phyloP scores from a whole-genome alignment of 2,113 vertebrate species.

The Sterrhoptilus dennistouni region DNA sequence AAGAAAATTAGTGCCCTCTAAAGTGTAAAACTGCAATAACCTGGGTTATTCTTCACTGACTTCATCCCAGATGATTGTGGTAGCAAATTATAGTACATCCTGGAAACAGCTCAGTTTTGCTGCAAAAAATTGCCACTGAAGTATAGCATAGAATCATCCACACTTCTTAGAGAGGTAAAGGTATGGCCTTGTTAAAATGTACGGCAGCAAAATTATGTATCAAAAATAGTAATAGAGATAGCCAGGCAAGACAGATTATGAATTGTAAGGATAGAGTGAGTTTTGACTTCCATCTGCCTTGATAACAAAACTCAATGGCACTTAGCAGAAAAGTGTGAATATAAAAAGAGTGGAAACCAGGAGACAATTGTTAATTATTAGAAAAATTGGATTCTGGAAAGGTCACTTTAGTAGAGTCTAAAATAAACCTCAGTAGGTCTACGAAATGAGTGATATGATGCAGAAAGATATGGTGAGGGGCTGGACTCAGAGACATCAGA shows the following conservation, averaged over 20 bases:
- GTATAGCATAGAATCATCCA: neutral
- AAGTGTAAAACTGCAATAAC: neutral
- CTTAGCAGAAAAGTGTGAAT: neutral
- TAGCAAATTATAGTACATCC: neutral
- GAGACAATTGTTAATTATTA: neutral
- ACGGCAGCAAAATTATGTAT: neutral
- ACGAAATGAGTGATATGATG: neutral
- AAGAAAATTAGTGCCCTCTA: neutral
- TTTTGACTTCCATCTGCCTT: neutral
- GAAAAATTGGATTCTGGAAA: neutral
- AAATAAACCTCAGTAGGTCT: neutral
- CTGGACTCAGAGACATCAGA: neutral
- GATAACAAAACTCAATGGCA: neutral
- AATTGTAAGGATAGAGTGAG: neutral
- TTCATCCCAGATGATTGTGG: neutral
- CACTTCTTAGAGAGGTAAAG: neutral
- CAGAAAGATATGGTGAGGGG: neutral
- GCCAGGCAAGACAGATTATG: neutral
- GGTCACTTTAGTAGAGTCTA: neutral
- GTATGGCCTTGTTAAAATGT: neutral
- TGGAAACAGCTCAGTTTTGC: neutral
- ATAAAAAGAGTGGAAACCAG: neutral
- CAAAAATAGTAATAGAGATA: neutral
- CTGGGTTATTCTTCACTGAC: neutral
- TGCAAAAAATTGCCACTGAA: neutral